Conservation (phyloP, 2,113 vertebrate species). For the Bos indicus region DNA sequence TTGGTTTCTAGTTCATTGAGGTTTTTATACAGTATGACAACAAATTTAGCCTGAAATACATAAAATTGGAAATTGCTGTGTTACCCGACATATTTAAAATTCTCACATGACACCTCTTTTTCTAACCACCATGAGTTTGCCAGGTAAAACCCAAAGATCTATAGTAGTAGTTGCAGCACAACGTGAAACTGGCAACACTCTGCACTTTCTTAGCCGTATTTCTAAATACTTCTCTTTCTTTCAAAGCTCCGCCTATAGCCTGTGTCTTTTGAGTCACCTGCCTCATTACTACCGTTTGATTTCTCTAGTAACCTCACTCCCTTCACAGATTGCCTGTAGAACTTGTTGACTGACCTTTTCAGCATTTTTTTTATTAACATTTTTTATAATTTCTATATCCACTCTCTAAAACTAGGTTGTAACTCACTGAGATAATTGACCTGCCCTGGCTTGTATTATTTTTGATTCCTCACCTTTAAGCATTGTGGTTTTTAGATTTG, state of each 20-base stretch:
- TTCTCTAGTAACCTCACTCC: background rate
- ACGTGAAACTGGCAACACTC: background rate
- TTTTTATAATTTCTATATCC: background rate
- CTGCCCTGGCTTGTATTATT: background rate
- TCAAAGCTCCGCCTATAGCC: background rate
- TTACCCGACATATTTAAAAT: conserved; percentile 21
- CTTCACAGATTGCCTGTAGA: background rate
- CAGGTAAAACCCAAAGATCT: background rate
- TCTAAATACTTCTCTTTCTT: background rate
- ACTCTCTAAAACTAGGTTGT: background rate
- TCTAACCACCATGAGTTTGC: background rate
- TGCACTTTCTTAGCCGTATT: background rate
- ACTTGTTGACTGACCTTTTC: background rate
- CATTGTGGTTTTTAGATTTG: conserved; percentile 26
- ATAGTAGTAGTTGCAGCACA: background rate
- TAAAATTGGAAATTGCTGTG: background rate
- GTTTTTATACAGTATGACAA: background rate
- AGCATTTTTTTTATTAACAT: background rate
- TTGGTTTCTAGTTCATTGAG: conserved; percentile 1
- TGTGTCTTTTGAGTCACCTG: background rate
- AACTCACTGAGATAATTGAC: background rate
- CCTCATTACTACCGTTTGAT: background rate
- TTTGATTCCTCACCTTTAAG: background rate
- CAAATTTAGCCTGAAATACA: background rate
- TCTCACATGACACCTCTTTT: background rate